Evolutionary conservation across 2,888 invertebrate genomes (phyloP), one percentile per base, ranked within the genome.

Genomic region (Limnephilus auricula): DNA sequence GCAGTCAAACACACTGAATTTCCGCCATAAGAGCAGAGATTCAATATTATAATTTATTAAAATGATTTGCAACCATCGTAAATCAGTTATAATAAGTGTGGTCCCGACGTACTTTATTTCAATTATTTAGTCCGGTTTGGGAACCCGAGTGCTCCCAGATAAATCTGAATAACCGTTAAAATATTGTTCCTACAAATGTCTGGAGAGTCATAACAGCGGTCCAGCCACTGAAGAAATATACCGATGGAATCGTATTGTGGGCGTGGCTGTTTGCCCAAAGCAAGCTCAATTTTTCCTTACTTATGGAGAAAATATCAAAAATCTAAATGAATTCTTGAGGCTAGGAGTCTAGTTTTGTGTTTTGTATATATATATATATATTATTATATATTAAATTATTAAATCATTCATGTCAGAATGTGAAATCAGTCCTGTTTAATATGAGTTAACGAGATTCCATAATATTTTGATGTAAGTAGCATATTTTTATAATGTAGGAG

Each of bases 81-180:
- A 65, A 65, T 65, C 25, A 65, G 25, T 65, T 65, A 65, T 65
- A 40, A 40, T 65, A 65, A 25, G 65, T 25, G 25, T 9, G 65
- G 65, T n/a, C 25, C n/a, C n/a, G n/a, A 65, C 6, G 32, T 13
- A 31, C 32, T 32, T 32, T 80, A 32, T 32, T 80, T 80, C 80
- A 80, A 32, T 32, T 80, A 31, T 32, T 32, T 32, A 80, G 80
- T 32, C 32, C 32, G 30, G 80, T 80, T 30, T 31, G 32, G 80
- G 15, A n/a, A 2, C 30, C 31, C 15, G 18, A 32, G 80, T 32
- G 80, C 80, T 3, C 80, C 80, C 6, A 32, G 80, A 85, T 85
- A 85, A 85, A 85, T 85, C 85, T 78, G 32, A 65, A 31, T 31
- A 34, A 79, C 65, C 37, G 87, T 88, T 32, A 88, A 88, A 31